A percentile compares a stretch with the other conserved stretches of the same genome.
These are phyloP conservation scores for Eudyptes chrysolophus DNA, from an alignment of 2,113 vertebrate genomes.

Conservation along the genomic window DNA sequence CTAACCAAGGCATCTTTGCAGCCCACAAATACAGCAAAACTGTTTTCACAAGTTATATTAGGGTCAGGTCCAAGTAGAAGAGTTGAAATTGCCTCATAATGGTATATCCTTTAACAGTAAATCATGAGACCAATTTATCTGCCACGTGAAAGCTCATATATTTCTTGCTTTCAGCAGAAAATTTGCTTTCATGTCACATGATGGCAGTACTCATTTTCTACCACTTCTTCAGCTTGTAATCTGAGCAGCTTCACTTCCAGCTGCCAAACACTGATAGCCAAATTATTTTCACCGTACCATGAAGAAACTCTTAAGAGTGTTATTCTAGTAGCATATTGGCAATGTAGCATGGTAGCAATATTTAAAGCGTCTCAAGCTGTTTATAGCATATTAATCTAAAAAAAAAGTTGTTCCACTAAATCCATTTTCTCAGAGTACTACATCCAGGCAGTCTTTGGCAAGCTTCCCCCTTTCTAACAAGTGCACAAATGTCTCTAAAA, in stretches of 20 bases:
- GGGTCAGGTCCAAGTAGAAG: not conserved
- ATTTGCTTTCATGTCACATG: not conserved
- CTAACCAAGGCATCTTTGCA: not conserved
- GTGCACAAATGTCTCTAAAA: not conserved
- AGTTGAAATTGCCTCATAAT: not conserved
- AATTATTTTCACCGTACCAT: not conserved
- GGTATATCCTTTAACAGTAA: not conserved
- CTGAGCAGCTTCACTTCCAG: not conserved
- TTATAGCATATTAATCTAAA: not conserved
- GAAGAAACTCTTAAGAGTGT: not conserved
- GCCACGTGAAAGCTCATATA: not conserved
- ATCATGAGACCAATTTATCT: not conserved
- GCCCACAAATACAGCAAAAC: not conserved
- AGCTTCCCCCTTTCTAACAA: not conserved
- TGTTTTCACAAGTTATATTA: not conserved
- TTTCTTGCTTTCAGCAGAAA: conserved; percentile 9
- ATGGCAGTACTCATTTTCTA: not conserved
- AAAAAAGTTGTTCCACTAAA: not conserved
- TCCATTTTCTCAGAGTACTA: not conserved
- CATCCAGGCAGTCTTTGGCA: not conserved
- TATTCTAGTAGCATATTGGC: not conserved
- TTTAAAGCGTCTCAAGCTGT: not conserved
- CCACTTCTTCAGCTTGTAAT: not conserved
- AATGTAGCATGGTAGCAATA: not conserved
- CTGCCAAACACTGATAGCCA: not conserved